Percentiles rank a stretch among this genome's conserved stretches.
Evolutionary conservation across 35 echinoderm and acorn worm genomes (phyloP).

Genomic region (Stichopus chloronotus): DNA sequence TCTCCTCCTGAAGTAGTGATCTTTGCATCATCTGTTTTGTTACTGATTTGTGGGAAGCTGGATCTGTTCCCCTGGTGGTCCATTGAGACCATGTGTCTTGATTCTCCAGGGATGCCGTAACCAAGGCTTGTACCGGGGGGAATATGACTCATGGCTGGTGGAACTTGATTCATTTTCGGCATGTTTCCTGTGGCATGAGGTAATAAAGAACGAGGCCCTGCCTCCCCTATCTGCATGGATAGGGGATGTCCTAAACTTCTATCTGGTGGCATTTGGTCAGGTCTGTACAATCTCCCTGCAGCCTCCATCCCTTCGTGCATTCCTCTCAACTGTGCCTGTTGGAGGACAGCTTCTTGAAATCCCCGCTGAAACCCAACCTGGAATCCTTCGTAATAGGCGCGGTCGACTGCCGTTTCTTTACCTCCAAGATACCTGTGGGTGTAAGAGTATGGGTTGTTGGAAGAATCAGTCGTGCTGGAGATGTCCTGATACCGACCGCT

Average conservation of each 20-base stretch:
- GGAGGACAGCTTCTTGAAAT: not conserved
- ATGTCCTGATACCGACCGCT: not conserved
- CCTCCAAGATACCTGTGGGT: conserved; percentile 6
- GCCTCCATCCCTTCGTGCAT: not conserved
- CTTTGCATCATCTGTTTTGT: conserved; percentile 40
- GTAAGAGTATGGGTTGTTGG: conserved; percentile 9
- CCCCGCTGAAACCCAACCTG: not conserved
- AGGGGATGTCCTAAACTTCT: not conserved
- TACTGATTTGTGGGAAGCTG: not conserved
- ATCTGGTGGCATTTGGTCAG: not conserved
- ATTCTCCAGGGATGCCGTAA: not conserved
- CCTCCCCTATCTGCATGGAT: not conserved
- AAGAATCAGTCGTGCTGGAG: conserved; percentile 5
- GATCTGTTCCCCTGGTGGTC: not conserved
- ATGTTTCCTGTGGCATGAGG: not conserved
- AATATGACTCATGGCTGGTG: not conserved
- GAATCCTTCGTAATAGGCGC: conserved; percentile 17
- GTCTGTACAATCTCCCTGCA: not conserved
- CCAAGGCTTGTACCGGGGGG: not conserved
- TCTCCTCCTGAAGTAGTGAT: conserved; percentile 20
- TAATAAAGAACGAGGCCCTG: not conserved
- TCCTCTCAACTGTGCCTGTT: not conserved
- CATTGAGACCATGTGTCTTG: not conserved
- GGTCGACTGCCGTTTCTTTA: not conserved
- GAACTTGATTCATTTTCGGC: not conserved